A percentile compares a stretch with the other conserved stretches of the same genome.
These are phyloP conservation scores for Hermaeophaga mercurialis DNA, from an alignment of 2,888 invertebrate species.

Conservation along the genomic window DNA sequence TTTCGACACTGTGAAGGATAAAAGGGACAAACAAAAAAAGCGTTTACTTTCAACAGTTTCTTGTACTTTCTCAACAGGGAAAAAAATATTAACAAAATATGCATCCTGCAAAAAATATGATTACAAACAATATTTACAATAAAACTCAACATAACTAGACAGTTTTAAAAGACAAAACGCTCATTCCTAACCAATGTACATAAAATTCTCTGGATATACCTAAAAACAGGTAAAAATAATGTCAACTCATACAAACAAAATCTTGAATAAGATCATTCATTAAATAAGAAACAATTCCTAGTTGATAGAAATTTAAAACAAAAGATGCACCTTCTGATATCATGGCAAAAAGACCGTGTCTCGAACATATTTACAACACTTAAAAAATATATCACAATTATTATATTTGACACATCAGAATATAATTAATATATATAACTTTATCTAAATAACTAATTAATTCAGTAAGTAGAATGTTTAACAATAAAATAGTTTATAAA, in stretches of 20 bases:
- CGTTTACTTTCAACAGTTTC: conserved; percentile 49
- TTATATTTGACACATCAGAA: conserved; percentile 55
- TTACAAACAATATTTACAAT: conserved; percentile 51
- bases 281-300: conserved; percentile 26
- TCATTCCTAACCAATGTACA: conserved; percentile 29
- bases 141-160: conserved; percentile 40
- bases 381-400: conserved; percentile 52
- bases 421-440: conserved; percentile 33
- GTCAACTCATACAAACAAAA: conserved; percentile 36
- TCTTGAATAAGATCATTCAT: conserved; percentile 36
- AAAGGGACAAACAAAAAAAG: conserved; percentile 27
- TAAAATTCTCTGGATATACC: conserved; percentile 35
- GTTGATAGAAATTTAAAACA: conserved; percentile 9
- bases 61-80: conserved; percentile 53
- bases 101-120: conserved; percentile 41
- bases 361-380: conserved; percentile 34
- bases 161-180: conserved; percentile 36
- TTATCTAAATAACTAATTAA: conserved; percentile 33
- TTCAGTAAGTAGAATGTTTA: conserved; percentile 38
- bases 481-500: conserved; percentile 48
- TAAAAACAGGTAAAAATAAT: conserved; percentile 40
- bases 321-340: conserved; percentile 26
- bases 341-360: conserved; percentile 27
- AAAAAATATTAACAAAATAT: conserved; percentile 51
- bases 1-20: too few species aligned